Base-by-base conservation (phyloP, 2,113 vertebrate genomes). In the Catagonus wagneri region DNA sequence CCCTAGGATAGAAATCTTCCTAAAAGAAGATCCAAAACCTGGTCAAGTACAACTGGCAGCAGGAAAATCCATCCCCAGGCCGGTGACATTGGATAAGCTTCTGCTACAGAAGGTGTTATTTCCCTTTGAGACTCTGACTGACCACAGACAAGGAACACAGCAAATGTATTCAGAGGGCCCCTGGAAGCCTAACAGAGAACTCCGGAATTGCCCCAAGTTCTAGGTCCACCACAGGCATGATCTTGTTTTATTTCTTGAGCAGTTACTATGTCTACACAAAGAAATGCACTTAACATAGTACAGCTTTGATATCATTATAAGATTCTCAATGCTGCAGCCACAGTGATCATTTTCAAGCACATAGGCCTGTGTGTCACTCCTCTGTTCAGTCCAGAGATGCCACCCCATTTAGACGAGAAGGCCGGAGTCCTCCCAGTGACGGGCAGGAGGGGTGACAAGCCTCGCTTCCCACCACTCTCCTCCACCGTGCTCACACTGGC, bases 1-100 rank as follows among this genome's bases (percentile, higher is more conserved):
- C 90, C 29, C 56, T 12, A 63, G 44, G 44, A 44, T 8, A 44
- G 76, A 66, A 85, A 60, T 92, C 79, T 84, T 92, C 29, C 56
- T 12, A 63, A 50, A 92, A 83, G 4, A 52, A 84, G 71, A 68
- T 16, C 52, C 54, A 66, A 36, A 61, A 1, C 17, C 39, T 34
- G 65, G 25, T 34, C 39, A 68, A 0, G 4, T 1, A 52, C 1
- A 39, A 39, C 56, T 34, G 68, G 75, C 19, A 76, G 34, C 36
- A 87, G 29, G 34, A 52, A 76, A 72, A 22, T 29, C 27, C n/a
- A 12, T 29, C 68, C 15, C 7, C 32, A 8, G 6, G 71, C 16
- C n/a, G 2, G 3, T 17, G 34, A 52, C 13, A 16, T 1, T 7
- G 29, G 89, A 25, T 32, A 68, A 15, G 29, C 16, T 34, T 74